Evolutionary conservation across 2,888 invertebrate species (phyloP), one percentile per base, ranked within the genome.

Genomic region (Allolobophora icterica): DNA sequence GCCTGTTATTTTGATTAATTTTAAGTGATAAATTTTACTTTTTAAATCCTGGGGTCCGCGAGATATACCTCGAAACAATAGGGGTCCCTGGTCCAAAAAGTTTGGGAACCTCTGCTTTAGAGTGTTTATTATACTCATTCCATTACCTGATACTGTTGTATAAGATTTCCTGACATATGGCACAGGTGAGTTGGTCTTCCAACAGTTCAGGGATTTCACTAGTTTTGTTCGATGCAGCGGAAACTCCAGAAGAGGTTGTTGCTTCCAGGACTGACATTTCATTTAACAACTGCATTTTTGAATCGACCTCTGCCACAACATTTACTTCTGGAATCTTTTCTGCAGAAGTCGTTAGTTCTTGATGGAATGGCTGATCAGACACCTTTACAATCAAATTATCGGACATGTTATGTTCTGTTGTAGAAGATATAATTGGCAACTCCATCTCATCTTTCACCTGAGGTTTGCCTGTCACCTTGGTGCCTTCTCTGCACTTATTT

Each of bases 81-180:
- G n/a, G n/a, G n/a, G n/a, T n/a, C n/a, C n/a, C n/a, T n/a, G n/a
- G n/a, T n/a, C n/a, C n/a, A n/a, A n/a, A n/a, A n/a, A n/a, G n/a
- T n/a, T n/a, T n/a, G n/a, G n/a, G n/a, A n/a, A n/a, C n/a, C n/a
- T n/a, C n/a, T n/a, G n/a, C n/a, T n/a, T n/a, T n/a, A 45, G 8
- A 45, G 45, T 71, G 8, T 11, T 71, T n/a, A 71, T 11, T n/a
- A n/a, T 11, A 71, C 71, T n/a, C 71, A n/a, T 71, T 71, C 30
- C n/a, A 71, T 71, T n/a, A 71, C 71, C 71, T 71, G 71, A 71
- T 8, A n/a, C 71, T 71, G 71, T 71, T 71, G 71, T 71, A 71
- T 71, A 71, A n/a, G 71, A 71, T 71, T n/a, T 71, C 71, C 71
- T 71, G 71, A 71, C 71, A 71, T 5, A 71, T 71, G 71, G 71